Evolutionary conservation across 37 sponge, comb jelly and placozoan genomes (phyloP), one percentile per base, ranked within the genome.

Genomic region (Halisarca cf. caerulea): DNA sequence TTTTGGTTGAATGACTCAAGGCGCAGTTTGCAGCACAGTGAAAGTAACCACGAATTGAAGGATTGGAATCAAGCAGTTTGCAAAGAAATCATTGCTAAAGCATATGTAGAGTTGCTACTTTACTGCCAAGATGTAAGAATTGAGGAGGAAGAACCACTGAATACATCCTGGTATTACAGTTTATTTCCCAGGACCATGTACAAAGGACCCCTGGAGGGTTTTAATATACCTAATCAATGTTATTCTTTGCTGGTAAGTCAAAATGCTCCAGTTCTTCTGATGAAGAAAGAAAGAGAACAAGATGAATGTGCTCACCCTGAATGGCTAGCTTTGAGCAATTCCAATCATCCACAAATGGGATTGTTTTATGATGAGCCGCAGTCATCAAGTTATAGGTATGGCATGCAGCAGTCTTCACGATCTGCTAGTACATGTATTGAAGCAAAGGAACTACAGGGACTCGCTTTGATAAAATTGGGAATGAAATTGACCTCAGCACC

Each of bases 1-100:
- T 92, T 92, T 47, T 36, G 66, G 42, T 61, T 92, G 35, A 86
- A 86, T 84, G 88, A 86, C 44, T 89, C 93, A 20, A 78, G 93
- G 30, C 83, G 83, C 59, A 83, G 87, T 57, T 44, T 91, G 0
- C 84, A 87, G 32, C 23, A 2, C 55, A 43, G 77, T 23, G 66
- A 55, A 20, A n/a, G n/a, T n/a, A 25, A 53, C 9, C 38, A 51
- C 21, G 87, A 34, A 28, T 38, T 80, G 7, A 43, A 44, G n/a
- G 51, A 84, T 8, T 91, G 91, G 91, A 91, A 91, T 69, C 6
- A 17, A 24, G 24, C 24, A 8, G 25, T 91, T 20, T 45, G 77
- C 23, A 41, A 37, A 5, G 36, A 84, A 15, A 42, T 87, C 23
- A 59, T 91, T 14, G 47, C 54, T 2, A 80, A 73, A 40, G 79